These are phyloP conservation scores for Antheraea yamamai DNA, from an alignment of 2,888 invertebrate genomes.

Conservation along the genomic window DNA sequence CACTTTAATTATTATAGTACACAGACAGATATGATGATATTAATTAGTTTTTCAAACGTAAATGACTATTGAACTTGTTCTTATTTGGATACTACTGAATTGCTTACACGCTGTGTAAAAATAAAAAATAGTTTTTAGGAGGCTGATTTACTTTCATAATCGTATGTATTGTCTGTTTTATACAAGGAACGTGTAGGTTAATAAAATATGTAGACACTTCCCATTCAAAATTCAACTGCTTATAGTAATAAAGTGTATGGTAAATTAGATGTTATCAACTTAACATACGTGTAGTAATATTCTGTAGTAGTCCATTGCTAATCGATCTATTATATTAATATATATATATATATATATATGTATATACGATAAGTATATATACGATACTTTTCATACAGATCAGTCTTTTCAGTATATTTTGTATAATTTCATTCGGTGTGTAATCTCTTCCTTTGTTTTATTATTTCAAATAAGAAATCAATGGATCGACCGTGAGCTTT, in stretches of 20 bases:
- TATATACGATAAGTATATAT: too few species aligned
- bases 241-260: neutral
- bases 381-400: too few species aligned
- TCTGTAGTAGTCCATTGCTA: neutral
- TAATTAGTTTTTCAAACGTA: neutral
- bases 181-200: neutral
- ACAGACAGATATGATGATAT: neutral
- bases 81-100: neutral
- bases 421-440: neutral
- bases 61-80: neutral
- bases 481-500: neutral
- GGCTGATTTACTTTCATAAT: neutral
- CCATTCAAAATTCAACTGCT: neutral
- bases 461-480: neutral
- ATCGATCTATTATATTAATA: neutral
- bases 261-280: neutral
- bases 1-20: too few species aligned
- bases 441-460: neutral
- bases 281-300: neutral
- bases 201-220: neutral
- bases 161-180: neutral
- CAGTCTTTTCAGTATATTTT: neutral
- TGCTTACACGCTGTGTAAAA: conserved; percentile 2
- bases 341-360: too few species aligned
- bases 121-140: neutral